phyloP scores from a whole-genome alignment of 2,113 vertebrate species.

The Jacana jacana region DNA sequence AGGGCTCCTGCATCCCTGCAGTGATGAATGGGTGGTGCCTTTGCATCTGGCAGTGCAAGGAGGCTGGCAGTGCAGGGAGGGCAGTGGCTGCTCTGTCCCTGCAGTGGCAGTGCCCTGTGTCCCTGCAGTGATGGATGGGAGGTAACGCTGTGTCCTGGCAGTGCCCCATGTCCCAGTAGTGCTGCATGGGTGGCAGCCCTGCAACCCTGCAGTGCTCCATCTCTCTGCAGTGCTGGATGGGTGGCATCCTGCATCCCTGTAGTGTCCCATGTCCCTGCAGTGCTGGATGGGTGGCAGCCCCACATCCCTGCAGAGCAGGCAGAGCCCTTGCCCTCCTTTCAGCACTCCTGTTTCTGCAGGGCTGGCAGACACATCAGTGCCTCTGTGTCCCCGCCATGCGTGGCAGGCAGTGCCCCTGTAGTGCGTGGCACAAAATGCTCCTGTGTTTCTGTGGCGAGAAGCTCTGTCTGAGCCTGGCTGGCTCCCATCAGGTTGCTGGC shows the following conservation, averaged over 20 bases:
- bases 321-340: not conserved
- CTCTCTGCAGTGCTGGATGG: not conserved
- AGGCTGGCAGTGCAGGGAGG: not conserved
- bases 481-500: constrained; percentile 9
- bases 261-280: not conserved
- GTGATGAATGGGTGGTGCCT: not conserved
- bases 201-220: not conserved
- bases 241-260: not conserved
- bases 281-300: not conserved
- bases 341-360: not conserved
- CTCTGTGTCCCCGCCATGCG: not conserved
- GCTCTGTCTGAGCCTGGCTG: not conserved
- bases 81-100: not conserved
- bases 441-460: constrained; percentile 39
- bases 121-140: not conserved
- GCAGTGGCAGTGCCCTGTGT: not conserved
- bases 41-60: not conserved
- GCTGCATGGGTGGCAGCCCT: not conserved
- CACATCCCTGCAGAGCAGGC: not conserved
- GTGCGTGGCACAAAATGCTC: constrained; percentile 21
- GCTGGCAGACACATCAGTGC: not conserved
- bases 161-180: too few species aligned
- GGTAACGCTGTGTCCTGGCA: not conserved
- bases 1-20: not conserved
- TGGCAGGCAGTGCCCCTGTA: constrained; percentile 24